phyloP scores from a whole-genome alignment of 2,797 vertebrate genomes.

The Hafferia zeledoni region DNA sequence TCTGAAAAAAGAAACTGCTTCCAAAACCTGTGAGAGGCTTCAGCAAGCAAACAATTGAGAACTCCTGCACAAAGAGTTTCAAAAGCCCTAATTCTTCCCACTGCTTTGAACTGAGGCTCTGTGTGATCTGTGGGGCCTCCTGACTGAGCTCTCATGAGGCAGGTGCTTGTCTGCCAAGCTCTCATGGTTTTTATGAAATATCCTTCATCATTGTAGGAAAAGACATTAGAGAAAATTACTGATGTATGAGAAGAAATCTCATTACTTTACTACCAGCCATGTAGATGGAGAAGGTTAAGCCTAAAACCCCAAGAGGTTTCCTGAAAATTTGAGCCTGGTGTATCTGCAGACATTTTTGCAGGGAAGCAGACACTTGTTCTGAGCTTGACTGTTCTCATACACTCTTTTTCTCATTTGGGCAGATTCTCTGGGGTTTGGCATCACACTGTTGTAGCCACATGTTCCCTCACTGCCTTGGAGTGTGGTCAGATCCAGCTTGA shows the following conservation, averaged over 20 bases:
- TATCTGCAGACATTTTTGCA: neutral
- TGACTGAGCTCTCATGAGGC: neutral
- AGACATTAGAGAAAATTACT: neutral
- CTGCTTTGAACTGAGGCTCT: neutral
- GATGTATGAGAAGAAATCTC: neutral
- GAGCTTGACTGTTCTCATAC: neutral
- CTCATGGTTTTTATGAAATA: neutral
- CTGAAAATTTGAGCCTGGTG: neutral
- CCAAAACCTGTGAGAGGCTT: neutral
- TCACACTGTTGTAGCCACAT: neutral
- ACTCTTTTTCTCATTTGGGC: slow-evolving; percentile 9
- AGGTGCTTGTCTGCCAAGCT: neutral
- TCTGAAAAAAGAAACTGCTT: neutral
- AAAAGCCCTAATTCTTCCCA: neutral
- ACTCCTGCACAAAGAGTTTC: neutral
- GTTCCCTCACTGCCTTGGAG: slow-evolving; percentile 12
- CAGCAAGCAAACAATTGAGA: neutral
- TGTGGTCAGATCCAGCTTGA: neutral
- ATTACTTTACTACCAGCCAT: neutral
- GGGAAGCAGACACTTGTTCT: neutral
- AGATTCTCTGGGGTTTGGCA: slow-evolving; percentile 26
- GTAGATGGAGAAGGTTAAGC: neutral
- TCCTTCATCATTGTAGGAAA: neutral
- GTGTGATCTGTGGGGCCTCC: neutral
- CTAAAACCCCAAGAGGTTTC: neutral